A percentile compares a stretch with the other conserved stretches of the same genome.
Evolutionary conservation across 2,888 invertebrate genomes (phyloP).

Genomic region (Leptura quadrifasciata): DNA sequence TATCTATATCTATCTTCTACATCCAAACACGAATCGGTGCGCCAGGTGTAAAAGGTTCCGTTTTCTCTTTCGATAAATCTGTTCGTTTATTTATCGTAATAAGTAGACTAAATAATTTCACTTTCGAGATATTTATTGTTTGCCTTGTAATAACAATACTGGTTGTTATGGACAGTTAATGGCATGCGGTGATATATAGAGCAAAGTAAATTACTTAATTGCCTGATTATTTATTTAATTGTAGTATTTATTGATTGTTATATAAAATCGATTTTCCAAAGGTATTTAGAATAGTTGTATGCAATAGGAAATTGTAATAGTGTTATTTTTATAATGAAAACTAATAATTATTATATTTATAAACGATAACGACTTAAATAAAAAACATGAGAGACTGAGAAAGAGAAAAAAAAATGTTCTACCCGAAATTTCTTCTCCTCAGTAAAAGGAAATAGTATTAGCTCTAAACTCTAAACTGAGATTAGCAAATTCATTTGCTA

Average conservation of each 20-base stretch:
- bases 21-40: neutral
- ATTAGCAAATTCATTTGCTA: too few relatives aligned
- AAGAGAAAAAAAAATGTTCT: too few relatives aligned
- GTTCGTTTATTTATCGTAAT: neutral
- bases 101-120: conserved; percentile 18
- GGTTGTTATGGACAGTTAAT: neutral
- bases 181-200: conserved; percentile 21
- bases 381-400: too few relatives aligned
- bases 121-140: conserved; percentile 22
- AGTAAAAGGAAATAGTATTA: too few relatives aligned
- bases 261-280: neutral
- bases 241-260: conserved; percentile 8
- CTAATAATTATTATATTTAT: too few relatives aligned
- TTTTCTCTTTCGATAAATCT: conserved; percentile 10
- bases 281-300: neutral
- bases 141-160: conserved; percentile 21
- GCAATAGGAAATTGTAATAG: neutral
- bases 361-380: too few relatives aligned
- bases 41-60: neutral
- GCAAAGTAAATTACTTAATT: conserved; percentile 16
- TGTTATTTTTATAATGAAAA: neutral
- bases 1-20: neutral
- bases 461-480: too few relatives aligned
- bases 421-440: too few relatives aligned
- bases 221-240: conserved; percentile 8